Percentiles rank a stretch among this genome's conserved stretches.
Conservation (phyloP, 2,797 vertebrate species). For the Phrynocephalus vlangalii region DNA sequence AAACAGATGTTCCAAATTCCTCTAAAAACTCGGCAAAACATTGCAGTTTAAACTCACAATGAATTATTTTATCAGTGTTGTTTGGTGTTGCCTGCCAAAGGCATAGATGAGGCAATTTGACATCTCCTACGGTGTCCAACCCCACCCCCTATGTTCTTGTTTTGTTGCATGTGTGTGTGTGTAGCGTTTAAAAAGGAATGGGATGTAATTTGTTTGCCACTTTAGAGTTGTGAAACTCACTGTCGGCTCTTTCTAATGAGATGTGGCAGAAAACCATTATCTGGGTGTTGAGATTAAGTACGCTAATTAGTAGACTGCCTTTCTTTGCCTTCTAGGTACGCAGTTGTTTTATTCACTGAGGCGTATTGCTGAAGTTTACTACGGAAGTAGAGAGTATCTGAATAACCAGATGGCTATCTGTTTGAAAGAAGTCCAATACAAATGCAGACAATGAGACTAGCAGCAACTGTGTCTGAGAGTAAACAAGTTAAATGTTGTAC, state of each 20-base stretch:
- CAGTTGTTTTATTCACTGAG: conserved; percentile 44
- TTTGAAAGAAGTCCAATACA: conserved; percentile 45
- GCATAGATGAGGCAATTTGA: not conserved
- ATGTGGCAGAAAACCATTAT: conserved; percentile 34
- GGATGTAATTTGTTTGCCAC: conserved; percentile 1
- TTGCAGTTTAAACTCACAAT: not conserved
- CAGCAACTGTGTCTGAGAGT: conserved; percentile 28
- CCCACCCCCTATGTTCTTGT: not conserved
- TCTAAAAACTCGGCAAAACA: not conserved
- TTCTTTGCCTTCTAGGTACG: conserved; percentile 32
- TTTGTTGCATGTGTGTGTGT: not conserved
- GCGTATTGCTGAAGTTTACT: conserved; percentile 14
- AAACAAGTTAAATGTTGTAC: not conserved
- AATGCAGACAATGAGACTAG: conserved; percentile 23
- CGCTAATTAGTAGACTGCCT: conserved; percentile 45
- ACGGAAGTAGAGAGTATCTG: conserved; percentile 34
- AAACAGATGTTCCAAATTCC: not conserved
- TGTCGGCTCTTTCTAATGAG: not conserved
- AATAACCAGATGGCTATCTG: conserved; percentile 44
- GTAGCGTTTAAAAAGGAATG: conserved; percentile 21
- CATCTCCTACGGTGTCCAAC: not conserved
- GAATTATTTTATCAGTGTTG: not conserved
- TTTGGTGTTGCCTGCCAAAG: not conserved
- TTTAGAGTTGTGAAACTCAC: conserved; percentile 2
- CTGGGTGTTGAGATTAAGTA: conserved; percentile 37